Percentiles rank a stretch among this genome's conserved stretches.
Evolutionary conservation across 2,888 invertebrate genomes (phyloP).

Genomic region (Noctua comes): DNA sequence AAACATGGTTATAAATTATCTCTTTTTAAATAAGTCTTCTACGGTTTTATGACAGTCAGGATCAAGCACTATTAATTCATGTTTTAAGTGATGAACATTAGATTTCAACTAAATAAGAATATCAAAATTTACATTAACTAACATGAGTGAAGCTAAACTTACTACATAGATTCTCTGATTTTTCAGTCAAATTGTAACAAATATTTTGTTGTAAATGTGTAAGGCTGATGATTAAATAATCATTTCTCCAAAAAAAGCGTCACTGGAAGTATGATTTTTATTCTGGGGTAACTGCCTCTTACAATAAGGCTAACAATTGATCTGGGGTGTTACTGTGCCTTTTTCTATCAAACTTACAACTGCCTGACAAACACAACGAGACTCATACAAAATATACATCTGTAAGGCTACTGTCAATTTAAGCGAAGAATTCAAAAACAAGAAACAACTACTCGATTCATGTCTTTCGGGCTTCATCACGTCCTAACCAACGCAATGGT

Average conservation of each 20-base stretch:
- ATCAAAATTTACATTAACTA: neutral
- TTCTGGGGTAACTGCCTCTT: neutral
- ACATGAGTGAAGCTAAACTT: neutral
- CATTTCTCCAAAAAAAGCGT: neutral
- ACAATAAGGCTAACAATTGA: slow-evolving; percentile 1
- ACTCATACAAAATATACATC: slow-evolving; percentile 51
- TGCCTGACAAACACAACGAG: slow-evolving; percentile 41
- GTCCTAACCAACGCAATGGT: neutral
- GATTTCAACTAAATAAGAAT: neutral
- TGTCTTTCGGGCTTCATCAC: neutral
- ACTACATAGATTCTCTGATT: slow-evolving; percentile 4
- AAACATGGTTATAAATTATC: neutral
- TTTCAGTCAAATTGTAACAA: slow-evolving; percentile 11
- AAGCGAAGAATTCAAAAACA: neutral
- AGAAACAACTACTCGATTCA: neutral
- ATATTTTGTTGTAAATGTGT: neutral
- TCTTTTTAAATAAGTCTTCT: slow-evolving; percentile 9
- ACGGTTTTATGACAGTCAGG: slow-evolving; percentile 6
- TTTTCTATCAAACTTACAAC: slow-evolving; percentile 11
- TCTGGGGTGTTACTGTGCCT: neutral
- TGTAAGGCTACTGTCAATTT: slow-evolving; percentile 10
- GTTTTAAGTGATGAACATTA: neutral
- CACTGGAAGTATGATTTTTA: neutral
- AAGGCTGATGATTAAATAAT: neutral
- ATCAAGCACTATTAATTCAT: slow-evolving; percentile 1